A percentile compares a stretch with the other conserved stretches of the same genome.
These are phyloP conservation scores for Coregonus ussuriensis DNA, from an alignment of 2,797 vertebrate species.

Conservation along the genomic window DNA sequence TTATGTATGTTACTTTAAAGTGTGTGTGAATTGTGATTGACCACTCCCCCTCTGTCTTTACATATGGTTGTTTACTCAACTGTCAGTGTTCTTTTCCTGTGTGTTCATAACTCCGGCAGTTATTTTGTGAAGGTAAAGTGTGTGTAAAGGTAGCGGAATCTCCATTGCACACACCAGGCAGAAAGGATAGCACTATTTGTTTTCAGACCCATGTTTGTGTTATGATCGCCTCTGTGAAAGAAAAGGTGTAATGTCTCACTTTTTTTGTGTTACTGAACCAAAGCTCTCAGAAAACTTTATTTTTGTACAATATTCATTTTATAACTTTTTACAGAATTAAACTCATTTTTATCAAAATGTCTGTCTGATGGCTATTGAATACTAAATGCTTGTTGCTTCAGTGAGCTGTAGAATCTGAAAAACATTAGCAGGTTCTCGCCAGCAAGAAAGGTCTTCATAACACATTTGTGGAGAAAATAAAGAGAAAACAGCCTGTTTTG, in stretches of 20 bases:
- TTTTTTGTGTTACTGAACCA: slow-evolving; percentile 95
- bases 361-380: slow-evolving; percentile 1
- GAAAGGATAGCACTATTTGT: slow-evolving; percentile 40
- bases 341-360: slow-evolving; percentile 90
- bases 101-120: slow-evolving; percentile 33
- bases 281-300: slow-evolving; percentile 99
- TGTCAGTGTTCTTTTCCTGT: slow-evolving; percentile 37
- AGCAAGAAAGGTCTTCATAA: neutral
- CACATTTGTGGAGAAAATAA: neutral
- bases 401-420: neutral
- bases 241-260: slow-evolving; percentile 67
- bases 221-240: slow-evolving; percentile 76
- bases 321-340: slow-evolving; percentile 99
- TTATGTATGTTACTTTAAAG: slow-evolving; percentile 9
- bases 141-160: slow-evolving; percentile 81
- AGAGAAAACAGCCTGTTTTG: no score
- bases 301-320: slow-evolving; percentile 99
- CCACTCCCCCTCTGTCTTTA: slow-evolving; percentile 39
- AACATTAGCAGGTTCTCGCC: neutral
- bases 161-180: slow-evolving; percentile 68
- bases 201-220: slow-evolving; percentile 57
- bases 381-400: neutral
- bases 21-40: slow-evolving; percentile 44
- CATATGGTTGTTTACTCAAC: slow-evolving; percentile 38
- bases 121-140: slow-evolving; percentile 33